Base-by-base conservation (phyloP, 23 tunicate genomes). In the Halocynthia aurantium region DNA sequence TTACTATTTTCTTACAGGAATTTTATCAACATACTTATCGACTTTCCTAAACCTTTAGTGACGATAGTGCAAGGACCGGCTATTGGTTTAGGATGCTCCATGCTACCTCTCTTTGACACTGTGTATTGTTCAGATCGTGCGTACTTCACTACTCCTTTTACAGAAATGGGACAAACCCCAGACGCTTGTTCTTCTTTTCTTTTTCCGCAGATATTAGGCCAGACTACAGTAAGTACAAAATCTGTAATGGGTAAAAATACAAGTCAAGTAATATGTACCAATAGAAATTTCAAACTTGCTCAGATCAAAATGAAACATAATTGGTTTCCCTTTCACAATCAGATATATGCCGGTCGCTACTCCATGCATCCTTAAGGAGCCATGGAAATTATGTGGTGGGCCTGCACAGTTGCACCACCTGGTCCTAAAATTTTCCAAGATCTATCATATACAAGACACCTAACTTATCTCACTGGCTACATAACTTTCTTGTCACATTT, bases 71-170 rank as follows among this genome's bases (percentile, higher is more conserved):
- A 85, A 71, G 97, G 97, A 10, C 85, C 83, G 5, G 90, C 90
- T 18, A 70, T 90, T 57, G 88, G 88, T 10, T 58, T 90, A 54
- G 97, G 90, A 6, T 90, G 90, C 58, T 15, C 90, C 5, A 90
- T 90, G 83, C 72, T 90, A 44, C 72, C 97, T 62, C 81, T 67
- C 31, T 81, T 90, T 84, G 97, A 90, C 78, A 72, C 85, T 55
- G 90, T 90, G 44, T 90, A 90, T 81, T 81, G 84, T 55, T 90
- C 97, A 8, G 90, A 90, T 50, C 70, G 85, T 51, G 90, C 97
- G 50, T 69, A 55, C 31, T 90, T 90, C 77, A 77, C 76, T 67
- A 81, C 90, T 6, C 97, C 97, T 8, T 90, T 85, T 69, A 78
- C 78, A 10, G 86, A 81, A 9, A 76, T 90, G 84, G 97, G 87